Evolutionary conservation across 1,140 invertebrate species (phyloP).

Genomic region (Paracyclopina nana): DNA sequence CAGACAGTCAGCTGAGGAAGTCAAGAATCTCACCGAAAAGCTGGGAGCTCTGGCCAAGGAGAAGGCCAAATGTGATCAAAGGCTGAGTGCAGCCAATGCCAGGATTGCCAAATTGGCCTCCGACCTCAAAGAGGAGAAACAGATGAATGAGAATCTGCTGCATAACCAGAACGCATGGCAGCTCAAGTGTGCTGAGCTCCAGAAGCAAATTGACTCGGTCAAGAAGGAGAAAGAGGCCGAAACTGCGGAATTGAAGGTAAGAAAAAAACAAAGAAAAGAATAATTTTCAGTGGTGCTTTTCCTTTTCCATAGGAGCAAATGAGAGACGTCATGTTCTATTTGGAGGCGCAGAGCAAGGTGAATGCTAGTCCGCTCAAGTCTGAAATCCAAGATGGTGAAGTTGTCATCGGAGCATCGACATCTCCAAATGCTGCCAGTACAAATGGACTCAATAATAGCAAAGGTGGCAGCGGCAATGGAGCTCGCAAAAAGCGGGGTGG

Average conservation of each 20-base stretch:
- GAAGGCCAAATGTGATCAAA: constrained; percentile 7
- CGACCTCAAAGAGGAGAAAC: constrained; percentile 7
- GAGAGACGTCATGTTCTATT: neutral
- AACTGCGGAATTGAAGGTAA: neutral
- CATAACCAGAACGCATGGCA: constrained; percentile 1
- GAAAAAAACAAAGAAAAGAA: too few species aligned
- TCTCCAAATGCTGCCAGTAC: too few species aligned
- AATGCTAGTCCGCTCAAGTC: neutral
- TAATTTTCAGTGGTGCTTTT: too few species aligned
- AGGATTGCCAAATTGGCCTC: neutral
- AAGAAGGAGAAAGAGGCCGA: constrained; percentile 1
- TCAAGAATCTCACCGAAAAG: constrained; percentile 4
- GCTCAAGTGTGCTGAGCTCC: neutral
- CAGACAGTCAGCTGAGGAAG: neutral
- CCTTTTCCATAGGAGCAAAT: constrained; percentile 4
- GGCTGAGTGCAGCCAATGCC: neutral
- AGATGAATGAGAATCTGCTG: constrained; percentile 9
- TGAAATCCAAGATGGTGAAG: neutral
- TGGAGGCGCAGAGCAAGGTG: neutral
- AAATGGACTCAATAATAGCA: too few species aligned
- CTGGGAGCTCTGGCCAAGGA: constrained; percentile 2
- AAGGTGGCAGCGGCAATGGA: too few species aligned
- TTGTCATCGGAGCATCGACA: neutral
- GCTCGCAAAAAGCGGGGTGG: too few species aligned
- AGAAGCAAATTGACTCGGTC: neutral